Percentiles rank a stretch among this genome's conserved stretches.
Conservation (phyloP, 1,140 invertebrate species). For the Maniola jurtina region DNA sequence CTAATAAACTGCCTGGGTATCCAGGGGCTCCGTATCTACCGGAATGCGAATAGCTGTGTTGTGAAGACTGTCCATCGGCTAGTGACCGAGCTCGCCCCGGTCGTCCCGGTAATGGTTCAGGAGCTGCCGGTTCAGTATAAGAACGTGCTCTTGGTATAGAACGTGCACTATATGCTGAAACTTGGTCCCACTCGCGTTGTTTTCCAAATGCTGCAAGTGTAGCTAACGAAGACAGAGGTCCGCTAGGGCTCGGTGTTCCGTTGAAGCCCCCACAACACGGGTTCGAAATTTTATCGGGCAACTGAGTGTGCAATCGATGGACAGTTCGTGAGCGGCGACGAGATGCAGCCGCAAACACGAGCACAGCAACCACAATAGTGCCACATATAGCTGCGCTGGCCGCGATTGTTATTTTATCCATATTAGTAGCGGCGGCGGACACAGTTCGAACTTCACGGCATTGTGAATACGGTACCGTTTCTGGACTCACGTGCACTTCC, state of each 20-base stretch:
- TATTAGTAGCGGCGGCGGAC: slow-evolving; percentile 88
- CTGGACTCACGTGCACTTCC: slow-evolving; percentile 90
- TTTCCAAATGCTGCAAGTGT: slow-evolving; percentile 88
- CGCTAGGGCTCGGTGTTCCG: slow-evolving; percentile 86
- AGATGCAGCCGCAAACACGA: slow-evolving; percentile 92
- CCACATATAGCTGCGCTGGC: slow-evolving; percentile 95
- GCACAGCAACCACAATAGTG: slow-evolving; percentile 92
- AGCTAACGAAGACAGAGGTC: slow-evolving; percentile 90
- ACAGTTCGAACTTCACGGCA: slow-evolving; percentile 94
- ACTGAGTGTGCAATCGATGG: slow-evolving; percentile 84
- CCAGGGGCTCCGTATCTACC: slow-evolving; percentile 85
- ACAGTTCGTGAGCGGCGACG: slow-evolving; percentile 86
- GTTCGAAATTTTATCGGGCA: slow-evolving; percentile 82
- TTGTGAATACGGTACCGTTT: slow-evolving; percentile 90
- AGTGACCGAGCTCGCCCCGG: slow-evolving; percentile 83
- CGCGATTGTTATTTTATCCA: slow-evolving; percentile 96
- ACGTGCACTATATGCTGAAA: slow-evolving; percentile 93
- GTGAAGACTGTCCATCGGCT: slow-evolving; percentile 88
- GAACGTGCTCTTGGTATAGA: slow-evolving; percentile 93
- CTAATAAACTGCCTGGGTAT: slow-evolving; percentile 87
- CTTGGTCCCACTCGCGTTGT: slow-evolving; percentile 95
- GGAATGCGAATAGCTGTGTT: slow-evolving; percentile 91
- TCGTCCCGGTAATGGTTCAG: slow-evolving; percentile 79
- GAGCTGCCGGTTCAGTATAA: slow-evolving; percentile 83
- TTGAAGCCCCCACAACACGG: slow-evolving; percentile 85